Evolutionary conservation across 2,113 vertebrate genomes (phyloP).

Genomic region (Pomatostomus ruficeps): DNA sequence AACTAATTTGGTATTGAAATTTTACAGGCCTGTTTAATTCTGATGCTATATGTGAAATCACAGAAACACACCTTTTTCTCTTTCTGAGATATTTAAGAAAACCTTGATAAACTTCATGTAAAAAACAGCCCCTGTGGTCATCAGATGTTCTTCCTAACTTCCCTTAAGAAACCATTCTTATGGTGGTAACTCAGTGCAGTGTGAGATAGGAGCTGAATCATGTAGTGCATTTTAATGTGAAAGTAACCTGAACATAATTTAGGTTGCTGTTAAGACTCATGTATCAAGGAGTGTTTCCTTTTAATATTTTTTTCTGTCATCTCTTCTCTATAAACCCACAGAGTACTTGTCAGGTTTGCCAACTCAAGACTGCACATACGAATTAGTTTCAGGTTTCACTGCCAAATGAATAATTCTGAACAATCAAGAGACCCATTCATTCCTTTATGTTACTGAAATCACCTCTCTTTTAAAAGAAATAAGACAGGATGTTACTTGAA

Average conservation of each 20-base stretch:
- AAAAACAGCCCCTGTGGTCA: background rate
- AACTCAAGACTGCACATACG: background rate
- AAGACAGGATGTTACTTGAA: background rate
- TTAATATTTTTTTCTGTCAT: background rate
- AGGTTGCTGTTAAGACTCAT: background rate
- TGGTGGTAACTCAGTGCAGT: background rate
- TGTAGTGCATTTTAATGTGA: background rate
- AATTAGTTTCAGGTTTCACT: slow-evolving; percentile 36
- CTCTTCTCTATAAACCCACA: background rate
- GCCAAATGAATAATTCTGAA: background rate
- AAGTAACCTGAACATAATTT: background rate
- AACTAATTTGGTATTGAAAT: background rate
- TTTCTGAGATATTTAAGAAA: background rate
- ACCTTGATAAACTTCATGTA: background rate
- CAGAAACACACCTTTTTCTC: background rate
- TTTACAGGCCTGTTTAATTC: background rate
- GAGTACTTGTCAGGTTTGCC: slow-evolving; percentile 18
- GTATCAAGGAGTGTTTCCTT: background rate
- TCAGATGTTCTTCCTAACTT: background rate
- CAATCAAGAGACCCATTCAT: slow-evolving; percentile 15
- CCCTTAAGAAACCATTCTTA: background rate
- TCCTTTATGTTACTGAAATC: slow-evolving; percentile 3
- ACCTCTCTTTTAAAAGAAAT: background rate
- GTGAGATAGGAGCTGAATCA: background rate
- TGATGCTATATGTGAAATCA: background rate